Evolutionary conservation across 2,888 invertebrate species (phyloP).

Genomic region (Pogonocherus hispidulus): DNA sequence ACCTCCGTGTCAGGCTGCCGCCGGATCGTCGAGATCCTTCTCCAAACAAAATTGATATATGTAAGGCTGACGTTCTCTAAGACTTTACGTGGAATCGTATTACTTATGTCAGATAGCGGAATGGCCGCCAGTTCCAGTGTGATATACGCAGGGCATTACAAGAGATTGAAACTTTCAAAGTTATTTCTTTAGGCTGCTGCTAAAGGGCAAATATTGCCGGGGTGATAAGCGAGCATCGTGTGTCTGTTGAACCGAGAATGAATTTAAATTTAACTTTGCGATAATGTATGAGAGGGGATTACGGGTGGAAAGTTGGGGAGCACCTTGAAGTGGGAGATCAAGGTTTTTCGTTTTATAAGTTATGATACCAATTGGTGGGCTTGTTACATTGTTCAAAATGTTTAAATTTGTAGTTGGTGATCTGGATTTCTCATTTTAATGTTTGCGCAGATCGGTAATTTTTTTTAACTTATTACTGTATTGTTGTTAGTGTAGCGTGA

Average conservation of each 20-base stretch:
- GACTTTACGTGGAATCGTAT: conserved; percentile 34
- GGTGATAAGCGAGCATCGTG: conserved; percentile 20
- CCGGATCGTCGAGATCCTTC: not conserved
- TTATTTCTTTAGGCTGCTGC: conserved; percentile 25
- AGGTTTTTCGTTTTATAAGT: too few species aligned
- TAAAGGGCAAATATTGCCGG: conserved; percentile 31
- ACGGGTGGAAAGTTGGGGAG: not conserved
- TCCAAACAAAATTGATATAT: conserved; percentile 31
- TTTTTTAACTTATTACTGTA: too few species aligned
- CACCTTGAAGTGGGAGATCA: too few species aligned
- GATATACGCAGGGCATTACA: conserved; percentile 32
- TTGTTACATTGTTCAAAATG: too few species aligned
- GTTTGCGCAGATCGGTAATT: too few species aligned
- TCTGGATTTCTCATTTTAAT: too few species aligned
- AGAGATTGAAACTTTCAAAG: conserved; percentile 31
- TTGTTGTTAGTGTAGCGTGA: too few species aligned
- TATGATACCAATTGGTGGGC: too few species aligned
- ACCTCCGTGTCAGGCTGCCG: too few species aligned
- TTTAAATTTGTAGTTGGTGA: too few species aligned
- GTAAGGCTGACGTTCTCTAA: conserved; percentile 29
- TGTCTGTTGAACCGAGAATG: conserved; percentile 23
- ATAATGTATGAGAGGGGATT: conserved; percentile 1
- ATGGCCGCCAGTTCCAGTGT: conserved; percentile 30
- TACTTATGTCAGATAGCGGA: conserved; percentile 34
- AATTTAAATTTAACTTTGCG: conserved; percentile 20